These are phyloP conservation scores for Acromyrmex charruanus DNA, from an alignment of 1,140 invertebrate species.

Conservation along the genomic window DNA sequence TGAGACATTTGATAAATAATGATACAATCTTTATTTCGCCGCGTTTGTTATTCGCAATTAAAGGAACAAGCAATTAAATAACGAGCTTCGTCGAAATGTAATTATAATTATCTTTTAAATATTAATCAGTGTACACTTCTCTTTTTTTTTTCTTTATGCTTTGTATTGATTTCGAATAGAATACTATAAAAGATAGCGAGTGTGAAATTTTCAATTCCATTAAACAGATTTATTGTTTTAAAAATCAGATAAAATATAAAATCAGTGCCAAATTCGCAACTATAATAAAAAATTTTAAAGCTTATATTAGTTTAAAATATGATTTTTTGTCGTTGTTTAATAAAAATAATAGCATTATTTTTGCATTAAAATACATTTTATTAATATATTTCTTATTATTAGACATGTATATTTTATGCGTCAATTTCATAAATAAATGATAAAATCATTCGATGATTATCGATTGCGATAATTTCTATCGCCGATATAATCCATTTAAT, in stretches of 20 bases:
- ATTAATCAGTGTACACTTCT: not conserved
- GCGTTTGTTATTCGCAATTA: constrained; percentile 40
- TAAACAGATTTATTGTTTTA: not conserved
- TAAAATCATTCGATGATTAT: constrained; percentile 43
- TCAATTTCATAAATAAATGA: constrained; percentile 30
- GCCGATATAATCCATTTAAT: constrained; percentile 57
- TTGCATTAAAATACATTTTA: not conserved
- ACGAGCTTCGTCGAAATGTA: not conserved
- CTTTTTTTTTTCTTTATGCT: not conserved
- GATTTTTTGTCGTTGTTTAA: not conserved
- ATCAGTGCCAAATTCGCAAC: not conserved
- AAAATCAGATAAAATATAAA: not conserved
- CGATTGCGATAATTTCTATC: constrained; percentile 20
- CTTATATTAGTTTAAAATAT: not conserved
- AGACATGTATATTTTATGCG: not conserved
- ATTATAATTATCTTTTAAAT: not conserved
- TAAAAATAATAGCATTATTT: not conserved
- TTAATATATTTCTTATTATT: not conserved
- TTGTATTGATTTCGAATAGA: not conserved
- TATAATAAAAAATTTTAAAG: not conserved
- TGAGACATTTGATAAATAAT: constrained; percentile 16
- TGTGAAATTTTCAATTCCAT: not conserved
- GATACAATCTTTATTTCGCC: constrained; percentile 22
- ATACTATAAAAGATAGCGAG: not conserved
- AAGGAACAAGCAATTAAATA: constrained; percentile 25